A percentile compares a stretch with the other conserved stretches of the same genome.
Evolutionary conservation across 1,140 invertebrate genomes (phyloP).

Genomic region (Drosophila watanabei): DNA sequence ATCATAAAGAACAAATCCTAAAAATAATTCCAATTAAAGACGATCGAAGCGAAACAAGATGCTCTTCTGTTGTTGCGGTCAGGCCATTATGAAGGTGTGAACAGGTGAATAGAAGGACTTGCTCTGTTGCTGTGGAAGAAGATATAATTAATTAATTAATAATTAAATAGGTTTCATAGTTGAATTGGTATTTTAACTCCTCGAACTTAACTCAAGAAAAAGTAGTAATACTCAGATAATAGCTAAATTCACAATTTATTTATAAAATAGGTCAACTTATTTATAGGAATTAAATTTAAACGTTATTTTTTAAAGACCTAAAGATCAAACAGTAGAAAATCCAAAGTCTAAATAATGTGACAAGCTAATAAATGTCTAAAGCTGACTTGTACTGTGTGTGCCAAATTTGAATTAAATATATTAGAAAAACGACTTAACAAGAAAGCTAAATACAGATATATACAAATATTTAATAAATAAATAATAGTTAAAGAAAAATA

Average conservation of each 20-base stretch:
- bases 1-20: conserved; percentile 55
- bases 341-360: too few species aligned
- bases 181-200: too few species aligned
- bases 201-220: neutral
- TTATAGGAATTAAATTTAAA: too few species aligned
- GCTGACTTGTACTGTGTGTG: too few species aligned
- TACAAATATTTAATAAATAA: neutral
- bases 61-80: conserved; percentile 9
- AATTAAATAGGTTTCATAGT: neutral
- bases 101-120: conserved; percentile 1
- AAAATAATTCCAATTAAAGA: conserved; percentile 37
- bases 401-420: too few species aligned
- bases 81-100: conserved; percentile 5
- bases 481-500: neutral
- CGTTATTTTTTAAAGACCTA: too few species aligned
- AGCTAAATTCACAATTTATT: neutral
- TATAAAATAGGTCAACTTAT: too few species aligned
- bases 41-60: conserved; percentile 23
- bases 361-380: too few species aligned
- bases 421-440: too few species aligned
- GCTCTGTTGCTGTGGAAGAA: conserved; percentile 16
- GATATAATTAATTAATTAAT: neutral
- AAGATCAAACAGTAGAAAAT: too few species aligned
- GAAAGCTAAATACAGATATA: too few species aligned
- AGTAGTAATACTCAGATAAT: too few species aligned